Base-by-base conservation (phyloP, 1,140 invertebrate species). In the Zelostemma sp. region DNA sequence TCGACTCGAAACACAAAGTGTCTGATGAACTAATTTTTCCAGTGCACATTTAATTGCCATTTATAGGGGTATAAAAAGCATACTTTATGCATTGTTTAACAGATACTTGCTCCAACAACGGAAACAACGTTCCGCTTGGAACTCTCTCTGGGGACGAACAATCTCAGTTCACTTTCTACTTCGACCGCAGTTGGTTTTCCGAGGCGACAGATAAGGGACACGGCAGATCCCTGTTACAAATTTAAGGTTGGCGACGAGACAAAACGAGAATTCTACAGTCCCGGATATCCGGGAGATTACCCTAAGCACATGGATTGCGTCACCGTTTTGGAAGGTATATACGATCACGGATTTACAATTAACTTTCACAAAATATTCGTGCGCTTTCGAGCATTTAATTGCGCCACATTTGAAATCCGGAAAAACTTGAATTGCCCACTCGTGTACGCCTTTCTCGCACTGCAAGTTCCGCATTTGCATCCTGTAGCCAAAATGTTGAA, bases 281-380 rank as follows among this genome's bases (percentile, higher is more conserved):
- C 93, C 0, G 88, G 89, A 58, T 93, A 91, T 82, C 92, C 92
- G 1, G 83, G 86, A 4, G 85, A 88, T 43, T 94, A 94, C 84
- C 90, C 90, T 1, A 91, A 91, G 71, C 87, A 89, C 38, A 89
- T 90, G 0, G 89, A 92, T 63, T 94, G 93, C 74, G 87, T 90
- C 43, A 87, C 88, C 41, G 85, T 91, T 16, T 86, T 94, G 50
- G 86, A 88, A 86, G 92, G 93, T 93, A 81, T 6, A 19, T 11
- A 56, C 31, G 25, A 17, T 18, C 28, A 6, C n/a, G 5, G 12
- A 45, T 14, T 46, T 17, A 35, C 25, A 15, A 45, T 41, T 28
- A 17, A 14, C 1, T 15, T 11, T 25, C n/a, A 17, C 11, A 17
- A 9, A 45, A 25, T 28, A 55, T 21, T 45, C 15, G 4, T 31